A percentile compares a stretch with the other conserved stretches of the same genome.
These are phyloP conservation scores for Graptemys geographica DNA, from an alignment of 2,797 vertebrate genomes.

Conservation along the genomic window DNA sequence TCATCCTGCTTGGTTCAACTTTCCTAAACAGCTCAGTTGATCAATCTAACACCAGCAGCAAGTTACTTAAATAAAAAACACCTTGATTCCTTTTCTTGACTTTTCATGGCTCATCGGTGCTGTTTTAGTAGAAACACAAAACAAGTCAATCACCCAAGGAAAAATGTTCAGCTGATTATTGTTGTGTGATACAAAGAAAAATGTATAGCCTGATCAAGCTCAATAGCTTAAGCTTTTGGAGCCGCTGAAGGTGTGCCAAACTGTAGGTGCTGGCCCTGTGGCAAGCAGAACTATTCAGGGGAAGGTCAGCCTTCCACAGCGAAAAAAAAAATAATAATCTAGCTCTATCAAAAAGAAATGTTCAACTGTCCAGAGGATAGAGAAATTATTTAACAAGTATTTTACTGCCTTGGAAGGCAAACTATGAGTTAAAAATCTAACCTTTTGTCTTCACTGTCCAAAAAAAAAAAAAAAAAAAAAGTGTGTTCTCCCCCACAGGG, in stretches of 20 bases:
- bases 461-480: background rate
- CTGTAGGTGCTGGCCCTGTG: rapidly evolving
- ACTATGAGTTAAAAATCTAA: background rate
- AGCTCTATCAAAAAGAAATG: background rate
- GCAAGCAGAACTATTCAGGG: rapidly evolving
- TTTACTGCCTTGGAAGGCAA: background rate
- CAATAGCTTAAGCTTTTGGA: background rate
- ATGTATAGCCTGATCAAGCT: background rate
- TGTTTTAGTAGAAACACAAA: background rate
- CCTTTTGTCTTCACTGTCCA: background rate
- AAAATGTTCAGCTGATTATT: background rate
- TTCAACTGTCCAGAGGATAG: rapidly evolving
- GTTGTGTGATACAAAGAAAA: background rate
- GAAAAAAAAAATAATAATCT: background rate
- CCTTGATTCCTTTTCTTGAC: background rate
- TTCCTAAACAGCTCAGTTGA: background rate
- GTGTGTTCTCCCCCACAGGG: background rate
- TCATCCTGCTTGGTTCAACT: background rate
- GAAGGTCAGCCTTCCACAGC: rapidly evolving
- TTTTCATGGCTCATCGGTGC: background rate
- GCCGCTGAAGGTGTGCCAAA: rapidly evolving
- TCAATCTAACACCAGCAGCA: background rate
- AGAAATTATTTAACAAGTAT: background rate
- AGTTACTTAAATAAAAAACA: background rate
- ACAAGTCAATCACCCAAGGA: background rate